Percentiles rank a stretch among this genome's conserved stretches.
phyloP scores from a whole-genome alignment of 2,888 invertebrate genomes.

The Gymnosoma rotundatum region DNA sequence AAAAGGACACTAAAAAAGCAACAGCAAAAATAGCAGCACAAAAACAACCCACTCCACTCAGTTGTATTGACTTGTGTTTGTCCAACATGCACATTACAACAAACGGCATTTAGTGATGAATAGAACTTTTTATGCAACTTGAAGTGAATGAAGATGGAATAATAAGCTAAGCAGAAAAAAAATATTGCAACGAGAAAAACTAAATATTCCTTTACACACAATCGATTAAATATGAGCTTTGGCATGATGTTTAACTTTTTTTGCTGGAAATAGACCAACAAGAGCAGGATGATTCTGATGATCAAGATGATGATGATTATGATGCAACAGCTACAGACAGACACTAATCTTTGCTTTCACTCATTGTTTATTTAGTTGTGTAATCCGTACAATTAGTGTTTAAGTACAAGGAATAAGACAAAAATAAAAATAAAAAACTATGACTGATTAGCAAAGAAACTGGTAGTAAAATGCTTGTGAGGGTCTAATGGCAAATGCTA shows the following conservation, averaged over 20 bases:
- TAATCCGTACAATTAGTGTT: constrained; percentile 69
- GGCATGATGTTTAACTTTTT: constrained; percentile 50
- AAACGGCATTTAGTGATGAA: constrained; percentile 62
- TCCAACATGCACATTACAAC: constrained; percentile 42
- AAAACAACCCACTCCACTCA: constrained; percentile 9
- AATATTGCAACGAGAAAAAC: constrained; percentile 12
- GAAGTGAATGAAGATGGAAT: constrained; percentile 48
- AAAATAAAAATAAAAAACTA: neutral
- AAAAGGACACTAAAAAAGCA: constrained; percentile 46
- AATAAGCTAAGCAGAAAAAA: constrained; percentile 46
- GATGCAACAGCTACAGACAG: constrained; percentile 48
- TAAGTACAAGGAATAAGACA: constrained; percentile 29
- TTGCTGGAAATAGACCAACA: constrained; percentile 22
- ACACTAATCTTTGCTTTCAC: constrained; percentile 61
- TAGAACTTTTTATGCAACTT: constrained; percentile 56
- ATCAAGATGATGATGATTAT: neutral
- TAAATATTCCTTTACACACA: constrained; percentile 54
- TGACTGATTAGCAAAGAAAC: constrained; percentile 22
- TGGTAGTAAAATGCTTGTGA: constrained; percentile 27
- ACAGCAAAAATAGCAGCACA: constrained; percentile 33
- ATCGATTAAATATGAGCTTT: constrained; percentile 68
- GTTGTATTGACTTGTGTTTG: neutral
- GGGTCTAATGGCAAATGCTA: constrained; percentile 15
- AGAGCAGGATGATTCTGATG: neutral
- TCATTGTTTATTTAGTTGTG: constrained; percentile 67